These are phyloP conservation scores for Polypterus senegalus DNA, from an alignment of 2,113 vertebrate species.

Conservation along the genomic window DNA sequence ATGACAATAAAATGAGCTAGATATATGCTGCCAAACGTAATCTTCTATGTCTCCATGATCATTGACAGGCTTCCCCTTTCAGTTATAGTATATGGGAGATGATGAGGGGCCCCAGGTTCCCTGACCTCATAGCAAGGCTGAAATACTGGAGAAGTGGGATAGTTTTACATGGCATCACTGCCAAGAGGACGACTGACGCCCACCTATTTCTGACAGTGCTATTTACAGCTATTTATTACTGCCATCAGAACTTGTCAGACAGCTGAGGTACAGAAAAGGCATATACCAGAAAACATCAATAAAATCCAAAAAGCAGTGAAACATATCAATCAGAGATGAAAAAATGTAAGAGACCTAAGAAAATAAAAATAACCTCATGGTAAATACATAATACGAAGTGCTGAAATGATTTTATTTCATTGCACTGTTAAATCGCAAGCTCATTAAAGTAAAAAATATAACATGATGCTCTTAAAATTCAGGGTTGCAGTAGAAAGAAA, in stretches of 20 bases:
- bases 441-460: too few relatives aligned
- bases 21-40: too few relatives aligned
- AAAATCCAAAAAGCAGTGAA: background rate
- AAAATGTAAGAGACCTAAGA: background rate
- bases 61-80: background rate
- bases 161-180: constrained; percentile 20
- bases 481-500: too few relatives aligned
- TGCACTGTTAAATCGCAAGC: too few relatives aligned
- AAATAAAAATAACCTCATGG: too few relatives aligned
- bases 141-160: constrained; percentile 16
- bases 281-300: constrained; percentile 3
- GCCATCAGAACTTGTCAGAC: constrained; percentile 19
- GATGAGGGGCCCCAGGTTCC: constrained; percentile 11
- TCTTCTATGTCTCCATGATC: too few relatives aligned
- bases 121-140: constrained; percentile 9
- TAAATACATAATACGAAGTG: too few relatives aligned
- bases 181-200: constrained; percentile 37
- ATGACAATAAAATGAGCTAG: too few relatives aligned
- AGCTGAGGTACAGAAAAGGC: constrained; percentile 15
- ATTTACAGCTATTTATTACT: constrained; percentile 42
- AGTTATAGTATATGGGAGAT: constrained; percentile 6
- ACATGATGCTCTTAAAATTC: too few relatives aligned
- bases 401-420: too few relatives aligned
- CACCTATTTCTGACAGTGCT: constrained; percentile 47
- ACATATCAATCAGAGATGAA: background rate